Base-by-base conservation (phyloP, 2,888 invertebrate genomes). In the Cephalotes varians region DNA sequence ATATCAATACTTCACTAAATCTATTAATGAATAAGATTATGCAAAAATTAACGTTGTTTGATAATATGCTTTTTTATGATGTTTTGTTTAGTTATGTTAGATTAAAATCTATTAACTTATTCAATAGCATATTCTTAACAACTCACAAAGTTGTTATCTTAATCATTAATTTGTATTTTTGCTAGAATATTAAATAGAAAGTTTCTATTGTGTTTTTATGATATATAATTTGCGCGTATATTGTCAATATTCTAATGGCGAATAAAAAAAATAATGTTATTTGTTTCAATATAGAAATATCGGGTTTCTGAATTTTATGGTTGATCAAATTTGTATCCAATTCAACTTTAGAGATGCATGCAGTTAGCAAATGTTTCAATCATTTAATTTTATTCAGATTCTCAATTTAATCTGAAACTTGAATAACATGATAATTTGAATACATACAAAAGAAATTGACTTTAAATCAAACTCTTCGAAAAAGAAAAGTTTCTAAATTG, bases 101-200 rank as follows among this genome's bases (percentile, higher is more conserved):
- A 12, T 10, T 51, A 10, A 31, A 51, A 34, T 51, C 21, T 47
- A 47, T 47, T 15, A 47, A 31, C 25, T 62, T 4, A 34, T 69
- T 2, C 1, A 40, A 21, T 34, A 34, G 0, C 2, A 37, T 25
- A 25, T 21, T 21, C 10, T 5, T 18, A 51, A 51, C 5, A 28
- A 49, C 54, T 7, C 6, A n/a, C 6, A 34, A 25, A 62, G 12
- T 15, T 54, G 7, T 54, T 31, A 40, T 28, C 15, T 54, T n/a
- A 28, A 25, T 28, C 21, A 40, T 76, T 64, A 76, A 54, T 51
- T 73, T 21, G 12, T 28, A 49, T 58, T 58, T 56, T 44, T 58
- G 9, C 15, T 7, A 12, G 5, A 60, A 47, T n/a, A 49, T 15
- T 34, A 34, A 73, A 34, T 44, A 25, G 44, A n/a, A 44, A 34